Evolutionary conservation across 2,888 invertebrate species (phyloP), one percentile per base, ranked within the genome.

Genomic region (Chloromyia formosa): DNA sequence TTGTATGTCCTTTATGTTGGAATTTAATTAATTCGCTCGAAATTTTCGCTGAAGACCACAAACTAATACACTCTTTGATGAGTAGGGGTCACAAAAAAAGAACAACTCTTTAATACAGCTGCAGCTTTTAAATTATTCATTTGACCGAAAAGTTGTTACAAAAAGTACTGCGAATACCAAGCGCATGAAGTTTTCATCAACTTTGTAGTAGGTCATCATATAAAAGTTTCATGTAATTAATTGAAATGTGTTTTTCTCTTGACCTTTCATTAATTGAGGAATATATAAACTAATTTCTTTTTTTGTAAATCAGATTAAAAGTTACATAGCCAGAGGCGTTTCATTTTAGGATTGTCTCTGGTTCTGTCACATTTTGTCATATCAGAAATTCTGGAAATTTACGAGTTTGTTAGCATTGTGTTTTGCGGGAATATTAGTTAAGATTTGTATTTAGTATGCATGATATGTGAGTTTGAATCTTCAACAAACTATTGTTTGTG

Each of bases 111-210:
- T 10, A 18, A 35, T 20, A 18, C 64, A 42, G 64, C 27, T 69
- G 69, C 54, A 69, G 35, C 69, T 69, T 69, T 69, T 69, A 54
- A 69, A 69, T 69, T 22, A 69, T 69, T 69, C 69, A 69, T 68
- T 69, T 69, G 18, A 56, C 9, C n/a, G 64, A 3, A n/a, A 64
- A 64, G 23, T n/a, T 64, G 40, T 40, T 61, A 22, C 58, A 10
- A 64, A 27, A 18, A 64, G 18, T 64, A 23, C n/a, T n/a, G n/a
- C 64, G 64, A 64, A 5, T 23, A 45, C 16, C 9, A 42, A 5
- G 42, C 42, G 42, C 42, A 42, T 42, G 42, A 42, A 42, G 12
- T n/a, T n/a, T n/a, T n/a, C n/a, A 12, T 42, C 42, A 5, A 42
- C 42, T 42, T 42, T 42, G 5, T 42, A n/a, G n/a, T n/a, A 42